Conservation (phyloP, 2,113 vertebrate species). For the Peromyscus californicus region DNA sequence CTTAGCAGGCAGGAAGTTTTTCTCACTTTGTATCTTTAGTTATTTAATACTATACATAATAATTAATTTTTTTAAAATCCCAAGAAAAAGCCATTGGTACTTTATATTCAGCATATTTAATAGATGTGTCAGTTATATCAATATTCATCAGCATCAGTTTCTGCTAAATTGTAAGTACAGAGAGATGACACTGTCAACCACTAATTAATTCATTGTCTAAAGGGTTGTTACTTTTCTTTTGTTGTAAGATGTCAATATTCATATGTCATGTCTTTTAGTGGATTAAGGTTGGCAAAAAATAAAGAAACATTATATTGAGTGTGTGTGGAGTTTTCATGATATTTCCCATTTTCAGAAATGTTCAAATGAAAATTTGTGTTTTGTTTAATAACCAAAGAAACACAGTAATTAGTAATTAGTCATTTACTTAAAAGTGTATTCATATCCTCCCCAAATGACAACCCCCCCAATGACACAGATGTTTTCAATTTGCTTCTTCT, state of each 20-base stretch:
- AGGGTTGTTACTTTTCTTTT: not conserved
- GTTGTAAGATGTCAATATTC: not conserved
- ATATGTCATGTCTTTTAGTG: not conserved
- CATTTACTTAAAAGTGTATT: not conserved
- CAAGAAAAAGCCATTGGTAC: not conserved
- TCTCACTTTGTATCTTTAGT: not conserved
- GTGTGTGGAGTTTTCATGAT: not conserved
- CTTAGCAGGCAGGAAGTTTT: not conserved
- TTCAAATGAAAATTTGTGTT: not conserved
- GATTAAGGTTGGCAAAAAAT: not conserved
- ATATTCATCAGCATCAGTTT: not conserved
- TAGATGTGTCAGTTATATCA: not conserved
- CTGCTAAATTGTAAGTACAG: not conserved
- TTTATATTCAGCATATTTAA: constrained; percentile 34
- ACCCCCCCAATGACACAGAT: not conserved
- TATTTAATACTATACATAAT: not conserved
- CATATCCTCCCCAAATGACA: not conserved
- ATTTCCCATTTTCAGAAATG: not conserved
- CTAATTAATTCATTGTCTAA: not conserved
- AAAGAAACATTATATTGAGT: not conserved
- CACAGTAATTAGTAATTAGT: not conserved
- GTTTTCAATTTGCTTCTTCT: not conserved
- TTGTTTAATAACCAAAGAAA: constrained; percentile 17
- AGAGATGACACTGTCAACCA: not conserved
- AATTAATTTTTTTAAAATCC: not conserved